phyloP scores from a whole-genome alignment of 2,113 vertebrate species.

The Salvelinus fontinalis region DNA sequence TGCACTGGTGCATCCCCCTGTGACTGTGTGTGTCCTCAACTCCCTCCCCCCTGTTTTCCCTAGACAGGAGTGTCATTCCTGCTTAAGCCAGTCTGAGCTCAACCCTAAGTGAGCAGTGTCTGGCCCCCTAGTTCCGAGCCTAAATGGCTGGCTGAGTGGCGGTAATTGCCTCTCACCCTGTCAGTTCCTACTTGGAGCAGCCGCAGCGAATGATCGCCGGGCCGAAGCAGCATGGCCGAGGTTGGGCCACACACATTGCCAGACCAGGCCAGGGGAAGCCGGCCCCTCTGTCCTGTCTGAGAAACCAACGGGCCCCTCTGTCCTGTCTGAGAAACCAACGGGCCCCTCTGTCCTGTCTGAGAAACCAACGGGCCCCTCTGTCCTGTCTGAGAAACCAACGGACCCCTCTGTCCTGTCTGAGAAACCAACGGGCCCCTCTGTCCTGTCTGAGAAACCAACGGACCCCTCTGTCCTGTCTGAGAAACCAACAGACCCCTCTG shows the following conservation, averaged over 20 bases:
- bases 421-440: too few species aligned
- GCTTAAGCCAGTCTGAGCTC: slow-evolving; percentile 51
- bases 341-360: slow-evolving; percentile 16
- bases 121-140: slow-evolving; percentile 45
- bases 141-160: slow-evolving; percentile 66
- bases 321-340: too few species aligned
- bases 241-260: slow-evolving; percentile 15
- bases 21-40: background rate
- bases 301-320: background rate
- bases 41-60: background rate
- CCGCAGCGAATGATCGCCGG: slow-evolving; percentile 29
- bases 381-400: too few species aligned
- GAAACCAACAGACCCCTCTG: too few species aligned
- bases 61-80: slow-evolving; percentile 40
- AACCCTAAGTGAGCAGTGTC: slow-evolving; percentile 54
- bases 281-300: slow-evolving; percentile 14
- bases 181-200: slow-evolving; percentile 53
- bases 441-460: too few species aligned
- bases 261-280: background rate
- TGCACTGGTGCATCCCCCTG: background rate
- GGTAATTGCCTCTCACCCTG: slow-evolving; percentile 62
- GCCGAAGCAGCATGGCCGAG: slow-evolving; percentile 34
- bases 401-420: too few species aligned
- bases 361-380: background rate
- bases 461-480: too few species aligned